phyloP scores from a whole-genome alignment of 37 sponge, comb jelly and placozoan genomes.

The Diacarnus erythraeanus region DNA sequence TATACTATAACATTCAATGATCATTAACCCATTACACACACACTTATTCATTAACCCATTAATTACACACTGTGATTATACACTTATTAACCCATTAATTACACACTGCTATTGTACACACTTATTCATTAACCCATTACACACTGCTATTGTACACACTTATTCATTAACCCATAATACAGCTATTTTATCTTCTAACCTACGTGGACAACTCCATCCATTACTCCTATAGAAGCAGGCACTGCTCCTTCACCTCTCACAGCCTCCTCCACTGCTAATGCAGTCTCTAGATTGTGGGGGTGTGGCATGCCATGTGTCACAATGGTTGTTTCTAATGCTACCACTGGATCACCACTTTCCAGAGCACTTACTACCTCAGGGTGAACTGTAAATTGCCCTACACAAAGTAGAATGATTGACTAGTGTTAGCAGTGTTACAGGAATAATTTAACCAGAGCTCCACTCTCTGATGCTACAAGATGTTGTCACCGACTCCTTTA shows the following conservation, averaged over 20 bases:
- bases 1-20: too few species aligned
- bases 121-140: too few species aligned
- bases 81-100: too few species aligned
- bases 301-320: conserved; percentile 96
- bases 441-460: background rate
- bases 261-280: conserved; percentile 65
- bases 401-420: background rate
- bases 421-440: background rate
- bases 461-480: background rate
- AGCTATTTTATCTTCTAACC: conserved; percentile 46
- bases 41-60: too few species aligned
- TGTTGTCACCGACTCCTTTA: too few species aligned
- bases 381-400: conserved; percentile 8
- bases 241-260: conserved; percentile 58
- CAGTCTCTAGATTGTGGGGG: conserved; percentile 79
- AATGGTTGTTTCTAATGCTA: conserved; percentile 96
- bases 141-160: background rate
- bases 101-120: background rate
- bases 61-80: too few species aligned
- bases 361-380: conserved; percentile 76
- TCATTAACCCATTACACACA: too few species aligned
- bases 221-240: conserved; percentile 91
- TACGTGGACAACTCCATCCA: conserved; percentile 77
- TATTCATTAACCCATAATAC: background rate
- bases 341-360: conserved; percentile 49